Percentiles rank a stretch among this genome's conserved stretches.
Evolutionary conservation across 2,797 vertebrate genomes (phyloP).

Genomic region (Nannoperca australis): DNA sequence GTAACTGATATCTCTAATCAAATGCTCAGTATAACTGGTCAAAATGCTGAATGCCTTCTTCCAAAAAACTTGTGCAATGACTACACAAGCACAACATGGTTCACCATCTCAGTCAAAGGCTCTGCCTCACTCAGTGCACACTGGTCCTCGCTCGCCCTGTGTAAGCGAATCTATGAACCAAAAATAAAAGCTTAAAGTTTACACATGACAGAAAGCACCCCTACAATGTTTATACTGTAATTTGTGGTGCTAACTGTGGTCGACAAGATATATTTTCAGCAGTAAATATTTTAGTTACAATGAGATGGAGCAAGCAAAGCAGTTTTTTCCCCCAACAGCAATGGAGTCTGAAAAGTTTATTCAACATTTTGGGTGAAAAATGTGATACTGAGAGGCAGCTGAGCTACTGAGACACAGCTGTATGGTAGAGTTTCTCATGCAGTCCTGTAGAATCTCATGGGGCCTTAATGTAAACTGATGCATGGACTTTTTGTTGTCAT

Average conservation of each 20-base stretch:
- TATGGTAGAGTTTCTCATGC: background rate
- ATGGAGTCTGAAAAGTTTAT: background rate
- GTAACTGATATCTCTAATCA: background rate
- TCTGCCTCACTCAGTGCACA: background rate
- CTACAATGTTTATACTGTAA: conserved; percentile 19
- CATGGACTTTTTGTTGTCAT: background rate
- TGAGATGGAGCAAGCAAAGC: conserved; percentile 9
- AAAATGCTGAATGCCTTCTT: background rate
- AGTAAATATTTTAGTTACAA: conserved; percentile 42
- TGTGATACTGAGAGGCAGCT: background rate
- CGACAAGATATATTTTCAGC: conserved; percentile 6
- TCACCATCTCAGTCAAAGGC: background rate
- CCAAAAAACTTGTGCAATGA: background rate
- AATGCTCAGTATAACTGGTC: background rate
- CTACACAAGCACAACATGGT: background rate
- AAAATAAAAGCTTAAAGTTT: conserved; percentile 7
- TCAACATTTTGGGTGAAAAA: background rate
- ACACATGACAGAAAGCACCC: background rate
- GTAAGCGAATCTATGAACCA: conserved; percentile 11
- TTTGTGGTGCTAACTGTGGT: conserved; percentile 29
- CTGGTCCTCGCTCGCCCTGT: background rate
- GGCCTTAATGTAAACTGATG: background rate
- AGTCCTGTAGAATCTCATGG: background rate
- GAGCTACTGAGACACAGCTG: background rate
- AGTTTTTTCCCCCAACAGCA: conserved; percentile 2